A percentile compares a stretch with the other conserved stretches of the same genome.
Conservation (phyloP, 1,140 invertebrate genomes). For the Ceratina calcarata region DNA sequence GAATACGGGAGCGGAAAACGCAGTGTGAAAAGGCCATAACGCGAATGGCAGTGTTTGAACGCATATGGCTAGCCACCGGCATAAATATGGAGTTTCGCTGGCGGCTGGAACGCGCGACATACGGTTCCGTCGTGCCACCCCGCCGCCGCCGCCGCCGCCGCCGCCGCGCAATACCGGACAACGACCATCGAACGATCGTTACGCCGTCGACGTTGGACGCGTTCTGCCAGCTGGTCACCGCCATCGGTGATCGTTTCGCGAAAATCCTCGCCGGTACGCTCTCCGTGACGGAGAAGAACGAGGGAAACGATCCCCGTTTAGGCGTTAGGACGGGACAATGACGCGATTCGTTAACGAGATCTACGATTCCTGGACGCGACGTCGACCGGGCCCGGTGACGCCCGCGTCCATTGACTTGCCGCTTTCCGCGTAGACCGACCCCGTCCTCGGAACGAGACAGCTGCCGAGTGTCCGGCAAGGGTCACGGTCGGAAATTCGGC, state of each 20-base stretch:
- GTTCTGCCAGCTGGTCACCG: constrained; percentile 39
- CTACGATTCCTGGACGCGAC: constrained; percentile 39
- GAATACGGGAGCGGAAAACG: not conserved
- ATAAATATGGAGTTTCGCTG: constrained; percentile 43
- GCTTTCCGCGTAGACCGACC: constrained; percentile 37
- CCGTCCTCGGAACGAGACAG: constrained; percentile 32
- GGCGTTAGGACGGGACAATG: constrained; percentile 7
- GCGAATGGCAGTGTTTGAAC: constrained; percentile 30
- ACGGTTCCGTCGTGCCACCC: constrained; percentile 12
- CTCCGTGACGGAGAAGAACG: too few species aligned
- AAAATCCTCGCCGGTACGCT: too few species aligned
- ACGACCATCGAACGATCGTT: constrained; percentile 45
- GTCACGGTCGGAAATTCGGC: constrained; percentile 36
- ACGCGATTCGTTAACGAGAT: constrained; percentile 21
- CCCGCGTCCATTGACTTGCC: constrained; percentile 29
- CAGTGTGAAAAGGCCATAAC: constrained; percentile 21
- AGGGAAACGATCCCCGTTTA: not conserved
- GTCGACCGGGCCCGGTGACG: constrained; percentile 24
- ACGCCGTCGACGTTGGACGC: constrained; percentile 41
- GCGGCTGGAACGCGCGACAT: constrained; percentile 35
- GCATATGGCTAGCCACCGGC: constrained; percentile 41
- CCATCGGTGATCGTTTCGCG: constrained; percentile 18
- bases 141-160: not conserved
- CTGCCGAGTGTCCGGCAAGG: constrained; percentile 26
- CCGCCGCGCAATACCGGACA: constrained; percentile 33